Base-by-base conservation (phyloP, 2,888 invertebrate species). In the Barypeithes pellucidus region DNA sequence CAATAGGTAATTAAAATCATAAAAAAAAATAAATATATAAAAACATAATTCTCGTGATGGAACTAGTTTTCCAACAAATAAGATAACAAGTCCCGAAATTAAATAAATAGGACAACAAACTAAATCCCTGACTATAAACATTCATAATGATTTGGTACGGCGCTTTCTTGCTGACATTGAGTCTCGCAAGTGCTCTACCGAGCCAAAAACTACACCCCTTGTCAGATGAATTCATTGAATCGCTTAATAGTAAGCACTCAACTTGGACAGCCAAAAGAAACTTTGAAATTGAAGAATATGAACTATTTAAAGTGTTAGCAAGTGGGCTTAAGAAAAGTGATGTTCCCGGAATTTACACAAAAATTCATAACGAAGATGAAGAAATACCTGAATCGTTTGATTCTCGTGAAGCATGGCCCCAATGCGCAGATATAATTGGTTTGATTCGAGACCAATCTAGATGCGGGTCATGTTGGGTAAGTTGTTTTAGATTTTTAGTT, bases 381-480 rank as follows among this genome's bases (percentile, higher is more conserved):
- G 8, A 47, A 11, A 18, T 47, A 33, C 95, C 95, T 0, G 91
- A 90, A 36, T 88, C 89, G 78, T 96, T 96, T 84, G 95, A 96
- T 87, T 87, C 95, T 0, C 88, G 95, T 45, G 87, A 88, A 61
- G 87, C 91, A 63, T 96, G 95, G 95, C 90, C 94, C 0, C 83
- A 93, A 78, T 96, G 96, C 81, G 70, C 65, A 33, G 93, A 94
- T 0, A 93, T 94, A n/a, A 90, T 96, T 78, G 88, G 88, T 57
- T 92, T 93, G 86, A 90, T 95, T 62, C 87, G 94, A 75, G 94
- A 95, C 84, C 95, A 95, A 84, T 94, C 93, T 5, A 91, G 92
- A n/a, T 96, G 96, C 84, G 96, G 96, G 18, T 95, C 95, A 29
- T 96, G 96, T 86, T 95, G 95, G 95, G 89, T 89, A 73, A 75